These are phyloP conservation scores for Microcebus tavaratra DNA, from an alignment of 2,113 vertebrate genomes.

Conservation along the genomic window DNA sequence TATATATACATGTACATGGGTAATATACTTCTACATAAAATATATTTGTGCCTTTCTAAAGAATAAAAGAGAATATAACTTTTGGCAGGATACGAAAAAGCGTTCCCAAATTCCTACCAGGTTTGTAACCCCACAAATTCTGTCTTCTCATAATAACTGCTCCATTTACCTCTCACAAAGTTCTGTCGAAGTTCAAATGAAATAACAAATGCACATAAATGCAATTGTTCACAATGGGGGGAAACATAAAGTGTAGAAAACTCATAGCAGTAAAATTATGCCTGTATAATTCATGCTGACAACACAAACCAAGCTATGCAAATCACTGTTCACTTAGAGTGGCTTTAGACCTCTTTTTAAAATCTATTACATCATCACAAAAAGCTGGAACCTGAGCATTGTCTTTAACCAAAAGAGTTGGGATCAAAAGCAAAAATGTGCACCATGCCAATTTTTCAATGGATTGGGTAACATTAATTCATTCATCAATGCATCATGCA, in stretches of 20 bases:
- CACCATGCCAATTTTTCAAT: background rate
- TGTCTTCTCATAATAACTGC: background rate
- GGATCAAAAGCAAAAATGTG: background rate
- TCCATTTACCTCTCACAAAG: background rate
- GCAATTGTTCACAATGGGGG: background rate
- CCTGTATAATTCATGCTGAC: background rate
- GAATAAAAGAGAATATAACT: background rate
- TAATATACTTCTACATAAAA: background rate
- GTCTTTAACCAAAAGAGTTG: background rate
- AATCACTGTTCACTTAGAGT: background rate
- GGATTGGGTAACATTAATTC: background rate
- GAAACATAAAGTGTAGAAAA: background rate
- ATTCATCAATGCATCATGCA: background rate
- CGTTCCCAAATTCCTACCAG: background rate
- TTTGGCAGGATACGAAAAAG: background rate
- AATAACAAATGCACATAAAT: background rate
- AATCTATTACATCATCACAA: background rate
- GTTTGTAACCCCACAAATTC: background rate
- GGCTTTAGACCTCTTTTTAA: background rate
- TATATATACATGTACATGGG: background rate
- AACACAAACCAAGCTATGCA: background rate
- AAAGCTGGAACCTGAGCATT: background rate
- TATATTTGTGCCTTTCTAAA: background rate
- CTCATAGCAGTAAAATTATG: background rate
- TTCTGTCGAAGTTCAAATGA: background rate